Evolutionary conservation across 2,888 invertebrate species (phyloP).

Genomic region (Apodemia mormo): DNA sequence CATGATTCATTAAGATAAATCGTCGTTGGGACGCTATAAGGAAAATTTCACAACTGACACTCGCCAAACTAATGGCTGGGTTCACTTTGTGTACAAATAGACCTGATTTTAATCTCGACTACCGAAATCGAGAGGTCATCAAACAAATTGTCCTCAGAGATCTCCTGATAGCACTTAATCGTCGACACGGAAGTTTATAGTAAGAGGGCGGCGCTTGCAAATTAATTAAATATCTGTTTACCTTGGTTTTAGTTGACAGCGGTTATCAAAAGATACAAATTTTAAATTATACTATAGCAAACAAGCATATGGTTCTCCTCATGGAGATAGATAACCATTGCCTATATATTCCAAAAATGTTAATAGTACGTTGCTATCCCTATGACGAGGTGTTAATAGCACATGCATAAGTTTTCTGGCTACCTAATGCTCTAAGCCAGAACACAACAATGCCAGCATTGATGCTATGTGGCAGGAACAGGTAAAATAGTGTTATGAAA

Average conservation of each 20-base stretch:
- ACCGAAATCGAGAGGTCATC: slow-evolving; percentile 49
- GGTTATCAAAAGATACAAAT: background rate
- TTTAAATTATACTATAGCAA: no score
- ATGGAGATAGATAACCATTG: no score
- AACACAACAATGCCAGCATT: no score
- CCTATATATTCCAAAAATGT: no score
- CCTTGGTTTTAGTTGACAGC: background rate
- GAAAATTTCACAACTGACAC: slow-evolving; percentile 51
- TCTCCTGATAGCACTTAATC: slow-evolving; percentile 32
- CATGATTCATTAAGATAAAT: slow-evolving; percentile 25
- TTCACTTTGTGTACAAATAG: slow-evolving; percentile 55
- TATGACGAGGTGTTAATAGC: no score
- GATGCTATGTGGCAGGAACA: no score
- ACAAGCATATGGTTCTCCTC: no score
- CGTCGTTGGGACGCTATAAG: slow-evolving; percentile 46
- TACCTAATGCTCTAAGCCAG: no score
- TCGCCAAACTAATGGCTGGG: slow-evolving; percentile 56
- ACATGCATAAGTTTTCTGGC: no score
- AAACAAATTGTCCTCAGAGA: slow-evolving; percentile 37
- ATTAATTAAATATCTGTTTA: background rate
- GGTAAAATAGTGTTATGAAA: no score
- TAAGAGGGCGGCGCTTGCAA: background rate
- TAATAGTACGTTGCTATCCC: no score
- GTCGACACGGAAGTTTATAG: background rate
- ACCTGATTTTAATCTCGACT: slow-evolving; percentile 56